Evolutionary conservation across 2,797 vertebrate species (phyloP), one percentile per base, ranked within the genome.

Genomic region (Aldrovandia affinis): DNA sequence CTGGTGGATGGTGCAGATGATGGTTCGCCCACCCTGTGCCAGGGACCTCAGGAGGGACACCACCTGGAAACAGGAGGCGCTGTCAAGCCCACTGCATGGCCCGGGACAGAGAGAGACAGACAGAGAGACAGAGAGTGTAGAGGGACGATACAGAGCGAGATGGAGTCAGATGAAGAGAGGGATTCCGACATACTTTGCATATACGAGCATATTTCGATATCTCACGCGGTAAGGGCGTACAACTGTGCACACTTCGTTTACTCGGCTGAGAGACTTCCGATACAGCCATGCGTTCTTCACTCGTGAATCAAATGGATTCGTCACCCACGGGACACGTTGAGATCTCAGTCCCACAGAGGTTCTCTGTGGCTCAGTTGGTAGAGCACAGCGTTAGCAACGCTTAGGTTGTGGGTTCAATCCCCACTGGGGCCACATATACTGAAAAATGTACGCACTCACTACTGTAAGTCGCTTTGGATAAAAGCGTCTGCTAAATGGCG

Each of bases 1-100:
- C 91, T 99, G 98, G 92, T 99, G 98, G 92, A 99, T 98, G 89
- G 97, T 98, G 89, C 98, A 99, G 93, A 99, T 98, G 92, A 99
- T 96, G 47, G 98, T 98, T 44, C 97, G 95, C 25, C 98, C 98
- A 0, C 97, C 97, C 83, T 96, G 96, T 0, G 98, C 98, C 91
- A 99, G 91, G 54, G 97, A 98, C 57, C 95, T 96, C 96, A 99
- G 95, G 82, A 99, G 91, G 22, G 98, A 98, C 57, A 98, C 97
- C 86, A 99, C 98, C 92, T 99, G 98, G 95, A 97, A 98, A 93
- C 97, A 98, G 28, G 98, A 98, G 2, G 94, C 95, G 0, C 98
- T 98, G 91, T 99, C 98, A 88, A 99, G 94, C 9, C 98, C 98
- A 1, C 97, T 99, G 54, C 15, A 20, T 55, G 14, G 47, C 59